Percentiles rank a stretch among this genome's conserved stretches.
These are phyloP conservation scores for Tokudaia tokunoshimensis DNA, from an alignment of 2,797 vertebrate species.

Conservation along the genomic window DNA sequence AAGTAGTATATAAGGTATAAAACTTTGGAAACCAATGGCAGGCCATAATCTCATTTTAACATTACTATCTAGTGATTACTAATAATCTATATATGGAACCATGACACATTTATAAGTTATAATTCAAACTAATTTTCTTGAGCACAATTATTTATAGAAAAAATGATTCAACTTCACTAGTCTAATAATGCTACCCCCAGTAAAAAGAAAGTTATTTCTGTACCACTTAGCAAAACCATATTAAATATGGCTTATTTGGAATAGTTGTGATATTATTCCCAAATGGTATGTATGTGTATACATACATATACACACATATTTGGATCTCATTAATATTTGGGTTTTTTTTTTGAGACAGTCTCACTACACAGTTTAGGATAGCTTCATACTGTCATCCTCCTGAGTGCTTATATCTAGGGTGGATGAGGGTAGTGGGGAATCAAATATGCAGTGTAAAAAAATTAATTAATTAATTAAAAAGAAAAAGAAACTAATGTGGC, in stretches of 20 bases:
- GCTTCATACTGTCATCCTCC: background rate
- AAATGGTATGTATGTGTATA: background rate
- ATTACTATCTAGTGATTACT: conserved; percentile 38
- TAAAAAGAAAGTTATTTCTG: conserved; percentile 8
- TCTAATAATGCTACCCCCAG: conserved; percentile 31
- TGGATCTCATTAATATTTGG: background rate
- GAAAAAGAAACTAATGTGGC: background rate
- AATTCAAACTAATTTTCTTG: conserved; percentile 6
- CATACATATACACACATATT: no score
- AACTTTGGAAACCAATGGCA: conserved; percentile 10
- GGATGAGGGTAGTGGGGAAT: no score
- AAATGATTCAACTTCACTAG: background rate
- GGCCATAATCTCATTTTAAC: conserved; percentile 12
- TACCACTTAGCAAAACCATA: background rate
- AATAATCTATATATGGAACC: background rate
- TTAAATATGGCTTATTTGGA: background rate
- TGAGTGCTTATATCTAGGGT: background rate
- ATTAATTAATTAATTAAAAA: background rate
- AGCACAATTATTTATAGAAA: conserved; percentile 47
- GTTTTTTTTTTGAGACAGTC: background rate
- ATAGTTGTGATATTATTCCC: background rate
- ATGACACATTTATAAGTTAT: conserved; percentile 49
- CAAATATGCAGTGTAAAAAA: no score
- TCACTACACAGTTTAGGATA: background rate
- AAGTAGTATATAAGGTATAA: conserved; percentile 5